Evolutionary conservation across 2,888 invertebrate genomes (phyloP), one percentile per base, ranked within the genome.

Genomic region (Alcis repandata): DNA sequence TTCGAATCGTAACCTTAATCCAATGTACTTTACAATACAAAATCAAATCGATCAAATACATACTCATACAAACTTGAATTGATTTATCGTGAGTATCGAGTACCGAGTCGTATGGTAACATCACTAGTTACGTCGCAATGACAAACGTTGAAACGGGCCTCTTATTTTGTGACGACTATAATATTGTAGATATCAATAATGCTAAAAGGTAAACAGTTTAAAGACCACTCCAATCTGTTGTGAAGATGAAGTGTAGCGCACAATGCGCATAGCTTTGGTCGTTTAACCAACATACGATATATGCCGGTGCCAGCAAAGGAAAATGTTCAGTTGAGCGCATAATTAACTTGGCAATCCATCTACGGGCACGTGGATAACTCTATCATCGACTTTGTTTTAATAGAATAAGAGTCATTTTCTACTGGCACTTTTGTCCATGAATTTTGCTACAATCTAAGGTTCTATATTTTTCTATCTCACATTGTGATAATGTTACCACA

Each of bases 261-360:
- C 49, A 58, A 58, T 46, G 10, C 45, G 46, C 36, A 48, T 46
- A 53, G 40, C 9, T 13, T 22, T 20, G 52, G 8, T 53, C 20
- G 48, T 41, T 56, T 41, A 10, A 20, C 49, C 56, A 17, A 58
- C 51, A 56, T 49, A 15, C 45, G 45, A 38, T 51, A 38, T 51
- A 60, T 65, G 59, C 56, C 59, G 56, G 32, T 51, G 56, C 51
- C 51, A 43, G 40, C 51, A 40, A 40, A 54, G 36, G 49, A 38
- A 32, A 63, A 33, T 64, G 56, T 45, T 51, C 56, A 65, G 60
- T 56, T 65, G 56, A 56, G 64, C 64, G 64, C 59, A 51, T 65
- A 60, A 65, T 60, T 60, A 65, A 65, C 64, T 57, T 65, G 51
- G 49, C 51, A 38, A 60, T 56, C 51, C 51, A 60, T 56, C 32